These are phyloP conservation scores for Oxycera nigricornis DNA, from an alignment of 2,888 invertebrate genomes.

Conservation along the genomic window DNA sequence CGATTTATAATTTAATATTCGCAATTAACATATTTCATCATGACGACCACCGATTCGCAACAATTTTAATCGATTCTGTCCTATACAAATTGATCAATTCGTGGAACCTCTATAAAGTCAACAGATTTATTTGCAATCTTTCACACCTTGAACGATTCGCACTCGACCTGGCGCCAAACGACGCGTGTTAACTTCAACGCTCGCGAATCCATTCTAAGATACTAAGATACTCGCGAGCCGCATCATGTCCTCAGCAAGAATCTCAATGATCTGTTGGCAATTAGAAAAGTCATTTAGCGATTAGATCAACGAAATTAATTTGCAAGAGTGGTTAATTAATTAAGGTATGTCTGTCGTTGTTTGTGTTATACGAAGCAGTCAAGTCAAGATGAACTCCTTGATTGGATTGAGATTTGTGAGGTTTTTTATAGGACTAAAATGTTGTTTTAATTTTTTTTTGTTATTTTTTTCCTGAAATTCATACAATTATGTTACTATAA, in stretches of 20 bases:
- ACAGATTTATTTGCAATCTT: neutral
- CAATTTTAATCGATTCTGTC: neutral
- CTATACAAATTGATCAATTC: neutral
- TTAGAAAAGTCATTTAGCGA: constrained; percentile 21
- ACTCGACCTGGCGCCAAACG: neutral
- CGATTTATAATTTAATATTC: neutral
- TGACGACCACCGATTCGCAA: neutral
- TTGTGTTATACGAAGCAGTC: neutral
- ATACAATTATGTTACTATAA: too few species aligned
- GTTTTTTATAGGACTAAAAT: too few species aligned
- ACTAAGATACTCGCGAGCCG: neutral
- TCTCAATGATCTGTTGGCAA: constrained; percentile 23
- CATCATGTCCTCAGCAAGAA: constrained; percentile 21
- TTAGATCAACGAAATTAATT: constrained; percentile 28
- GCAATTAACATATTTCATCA: neutral
- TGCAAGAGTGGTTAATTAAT: constrained; percentile 13
- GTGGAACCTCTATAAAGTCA: neutral
- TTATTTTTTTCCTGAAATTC: too few species aligned
- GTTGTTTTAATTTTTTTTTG: too few species aligned
- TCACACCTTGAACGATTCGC: neutral
- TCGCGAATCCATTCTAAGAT: neutral
- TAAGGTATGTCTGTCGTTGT: neutral
- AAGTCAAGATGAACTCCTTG: too few species aligned
- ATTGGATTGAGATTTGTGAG: too few species aligned
- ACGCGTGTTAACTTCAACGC: neutral